Conservation (phyloP, 2,113 vertebrate species). For the Nothocercus nigrocapillus region DNA sequence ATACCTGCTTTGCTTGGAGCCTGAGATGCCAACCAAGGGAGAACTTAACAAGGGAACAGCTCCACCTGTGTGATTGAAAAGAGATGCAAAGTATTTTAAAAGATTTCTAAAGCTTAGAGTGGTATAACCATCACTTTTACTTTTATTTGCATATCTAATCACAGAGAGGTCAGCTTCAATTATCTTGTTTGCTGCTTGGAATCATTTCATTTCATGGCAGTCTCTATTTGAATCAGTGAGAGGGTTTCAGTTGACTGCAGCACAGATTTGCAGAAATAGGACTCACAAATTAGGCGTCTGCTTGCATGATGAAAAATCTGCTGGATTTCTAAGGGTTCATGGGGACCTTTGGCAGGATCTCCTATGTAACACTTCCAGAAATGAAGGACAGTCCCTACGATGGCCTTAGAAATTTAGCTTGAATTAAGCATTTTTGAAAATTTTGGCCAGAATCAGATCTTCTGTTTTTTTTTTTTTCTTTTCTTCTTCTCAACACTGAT, state of each 20-base stretch:
- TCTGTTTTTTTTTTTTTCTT: not conserved
- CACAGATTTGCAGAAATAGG: not conserved
- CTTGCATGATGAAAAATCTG: not conserved
- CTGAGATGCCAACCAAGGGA: not conserved
- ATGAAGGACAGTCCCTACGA: not conserved
- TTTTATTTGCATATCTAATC: not conserved
- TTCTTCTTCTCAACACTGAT: not conserved
- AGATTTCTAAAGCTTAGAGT: not conserved
- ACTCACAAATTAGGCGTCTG: not conserved
- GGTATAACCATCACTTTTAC: not conserved
- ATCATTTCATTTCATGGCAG: not conserved
- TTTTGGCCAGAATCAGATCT: not conserved
- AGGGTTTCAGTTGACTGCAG: not conserved
- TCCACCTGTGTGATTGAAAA: not conserved
- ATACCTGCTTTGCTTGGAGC: not conserved
- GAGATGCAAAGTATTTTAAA: not conserved
- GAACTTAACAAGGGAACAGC: slow-evolving; percentile 24
- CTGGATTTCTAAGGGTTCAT: not conserved
- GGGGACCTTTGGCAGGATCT: rapidly evolving
- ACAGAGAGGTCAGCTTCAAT: not conserved
- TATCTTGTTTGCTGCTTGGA: not conserved
- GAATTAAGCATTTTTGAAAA: not conserved
- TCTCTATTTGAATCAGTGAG: not conserved
- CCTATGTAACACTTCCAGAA: not conserved
- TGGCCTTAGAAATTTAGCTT: not conserved